A percentile compares a stretch with the other conserved stretches of the same genome.
These are phyloP conservation scores for Aphidius gifuensis DNA, from an alignment of 1,140 invertebrate genomes.

Conservation along the genomic window DNA sequence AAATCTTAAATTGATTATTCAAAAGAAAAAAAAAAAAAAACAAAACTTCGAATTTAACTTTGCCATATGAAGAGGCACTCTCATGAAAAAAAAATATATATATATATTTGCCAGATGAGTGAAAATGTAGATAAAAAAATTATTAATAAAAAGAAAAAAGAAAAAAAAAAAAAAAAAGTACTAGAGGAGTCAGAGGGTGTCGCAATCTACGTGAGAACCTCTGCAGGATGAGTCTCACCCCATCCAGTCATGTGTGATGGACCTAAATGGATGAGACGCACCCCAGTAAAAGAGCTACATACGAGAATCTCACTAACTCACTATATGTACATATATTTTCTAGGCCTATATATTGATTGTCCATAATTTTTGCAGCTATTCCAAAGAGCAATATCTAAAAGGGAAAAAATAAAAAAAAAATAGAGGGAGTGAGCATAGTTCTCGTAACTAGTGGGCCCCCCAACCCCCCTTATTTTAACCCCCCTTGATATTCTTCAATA, in stretches of 20 bases:
- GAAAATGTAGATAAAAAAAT: no score
- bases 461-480: no score
- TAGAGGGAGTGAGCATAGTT: neutral
- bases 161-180: conserved; percentile 4
- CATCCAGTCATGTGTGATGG: conserved; percentile 57
- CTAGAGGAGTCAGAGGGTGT: conserved; percentile 21
- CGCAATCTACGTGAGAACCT: conserved; percentile 55
- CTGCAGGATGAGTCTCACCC: conserved; percentile 52
- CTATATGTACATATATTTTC: conserved; percentile 20
- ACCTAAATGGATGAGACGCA: conserved; percentile 58
- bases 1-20: no score
- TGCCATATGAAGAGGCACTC: no score
- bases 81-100: conserved; percentile 2
- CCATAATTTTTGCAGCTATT: conserved; percentile 48
- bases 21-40: no score
- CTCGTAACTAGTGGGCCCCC: no score
- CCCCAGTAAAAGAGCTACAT: conserved; percentile 32
- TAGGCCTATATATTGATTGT: conserved; percentile 37
- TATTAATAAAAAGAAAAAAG: neutral
- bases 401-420: conserved; percentile 1
- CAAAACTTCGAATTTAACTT: no score
- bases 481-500: conserved; percentile 9
- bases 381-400: conserved; percentile 41
- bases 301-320: conserved; percentile 7
- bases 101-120: neutral